Percentiles rank a stretch among this genome's conserved stretches.
Conservation (phyloP, 2,113 vertebrate genomes). For the Macrotis lagotis region DNA sequence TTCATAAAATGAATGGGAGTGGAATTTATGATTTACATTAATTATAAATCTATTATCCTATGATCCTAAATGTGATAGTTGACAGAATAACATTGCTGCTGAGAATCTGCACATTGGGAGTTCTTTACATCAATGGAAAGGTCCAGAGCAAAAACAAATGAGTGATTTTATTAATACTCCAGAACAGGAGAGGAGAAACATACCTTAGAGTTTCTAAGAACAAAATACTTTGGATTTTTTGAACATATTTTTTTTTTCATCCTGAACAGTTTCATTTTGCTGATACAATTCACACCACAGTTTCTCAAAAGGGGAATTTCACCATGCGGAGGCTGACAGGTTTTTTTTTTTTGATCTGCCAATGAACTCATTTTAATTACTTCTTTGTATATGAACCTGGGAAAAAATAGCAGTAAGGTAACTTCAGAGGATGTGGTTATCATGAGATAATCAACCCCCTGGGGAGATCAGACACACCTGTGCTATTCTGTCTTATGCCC, state of each 20-base stretch:
- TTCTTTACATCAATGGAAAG: background rate
- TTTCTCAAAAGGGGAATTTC: slow-evolving; percentile 49
- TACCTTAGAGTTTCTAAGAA: background rate
- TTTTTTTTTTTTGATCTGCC: slow-evolving; percentile 73
- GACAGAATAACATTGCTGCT: background rate
- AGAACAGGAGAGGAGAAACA: background rate
- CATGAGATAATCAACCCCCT: slow-evolving; percentile 79
- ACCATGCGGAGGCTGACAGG: slow-evolving; percentile 13
- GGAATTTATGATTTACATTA: background rate
- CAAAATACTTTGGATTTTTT: background rate
- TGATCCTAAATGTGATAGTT: background rate
- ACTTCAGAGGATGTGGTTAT: slow-evolving; percentile 84
- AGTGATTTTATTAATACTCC: background rate
- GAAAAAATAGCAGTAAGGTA: slow-evolving; percentile 48
- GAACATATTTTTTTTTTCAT: rapidly evolving
- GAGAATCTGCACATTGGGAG: background rate
- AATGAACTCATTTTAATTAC: slow-evolving; percentile 78
- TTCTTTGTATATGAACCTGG: slow-evolving; percentile 80
- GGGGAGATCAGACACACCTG: slow-evolving; percentile 82
- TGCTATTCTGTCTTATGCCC: slow-evolving; percentile 60
- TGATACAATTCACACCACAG: background rate
- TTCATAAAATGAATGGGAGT: background rate
- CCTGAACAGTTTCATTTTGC: slow-evolving; percentile 39
- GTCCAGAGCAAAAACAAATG: background rate
- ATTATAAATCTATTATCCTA: background rate